phyloP scores from a whole-genome alignment of 2,888 invertebrate genomes.

The Drosophila birchii region DNA sequence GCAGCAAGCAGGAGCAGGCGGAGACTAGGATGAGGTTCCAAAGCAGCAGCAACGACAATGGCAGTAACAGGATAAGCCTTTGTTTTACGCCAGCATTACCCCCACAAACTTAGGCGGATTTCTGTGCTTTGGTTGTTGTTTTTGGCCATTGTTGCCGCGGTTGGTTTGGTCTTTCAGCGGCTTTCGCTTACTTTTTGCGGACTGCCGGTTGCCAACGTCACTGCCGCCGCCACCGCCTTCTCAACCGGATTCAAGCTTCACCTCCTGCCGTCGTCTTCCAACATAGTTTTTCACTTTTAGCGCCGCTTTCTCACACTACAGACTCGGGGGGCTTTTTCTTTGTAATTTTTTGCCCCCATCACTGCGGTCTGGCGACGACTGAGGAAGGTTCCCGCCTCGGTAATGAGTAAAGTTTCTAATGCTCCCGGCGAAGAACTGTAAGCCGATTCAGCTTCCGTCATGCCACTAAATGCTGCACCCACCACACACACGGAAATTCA shows the following conservation, averaged over 20 bases:
- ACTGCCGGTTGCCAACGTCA: conserved; percentile 6
- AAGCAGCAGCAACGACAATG: conserved; percentile 27
- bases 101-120: conserved; percentile 80
- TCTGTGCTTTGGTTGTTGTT: conserved; percentile 50
- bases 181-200: conserved; percentile 61
- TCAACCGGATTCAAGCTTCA: conserved; percentile 2
- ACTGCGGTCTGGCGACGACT: conserved; percentile 71
- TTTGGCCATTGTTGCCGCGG: conserved; percentile 37
- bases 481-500: conserved; percentile 38
- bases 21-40: conserved; percentile 4
- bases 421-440: conserved; percentile 72
- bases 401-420: conserved; percentile 81
- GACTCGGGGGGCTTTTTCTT: conserved; percentile 15
- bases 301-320: conserved; percentile 41
- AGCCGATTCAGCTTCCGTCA: conserved; percentile 46
- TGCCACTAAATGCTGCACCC: conserved; percentile 68
- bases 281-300: conserved; percentile 78
- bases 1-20: background rate
- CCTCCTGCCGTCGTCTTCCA: conserved; percentile 56
- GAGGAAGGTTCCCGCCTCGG: conserved; percentile 63
- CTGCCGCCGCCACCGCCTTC: background rate
- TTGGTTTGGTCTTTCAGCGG: conserved; percentile 66
- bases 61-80: conserved; percentile 78
- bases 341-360: conserved; percentile 33
- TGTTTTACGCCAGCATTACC: conserved; percentile 80